phyloP scores from a whole-genome alignment of 2,113 vertebrate species.

The Epinephelus fuscoguttatus region DNA sequence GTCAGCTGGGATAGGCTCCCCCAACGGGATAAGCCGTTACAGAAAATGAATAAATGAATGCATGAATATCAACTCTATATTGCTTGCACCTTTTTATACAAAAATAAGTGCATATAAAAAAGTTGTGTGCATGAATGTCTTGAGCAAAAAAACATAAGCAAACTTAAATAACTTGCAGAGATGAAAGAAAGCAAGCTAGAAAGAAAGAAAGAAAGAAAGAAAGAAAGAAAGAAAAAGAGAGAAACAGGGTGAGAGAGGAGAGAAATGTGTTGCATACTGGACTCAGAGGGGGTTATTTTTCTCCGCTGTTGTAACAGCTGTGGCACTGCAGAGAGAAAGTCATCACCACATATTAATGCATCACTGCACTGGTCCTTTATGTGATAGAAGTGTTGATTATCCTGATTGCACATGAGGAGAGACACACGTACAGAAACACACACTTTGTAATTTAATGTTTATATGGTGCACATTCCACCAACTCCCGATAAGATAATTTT shows the following conservation, averaged over 20 bases:
- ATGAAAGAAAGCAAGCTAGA: conserved; percentile 2
- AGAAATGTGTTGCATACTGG: conserved; percentile 34
- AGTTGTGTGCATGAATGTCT: neutral
- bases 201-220: neutral
- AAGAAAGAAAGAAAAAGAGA: neutral
- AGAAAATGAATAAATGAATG: too few species aligned
- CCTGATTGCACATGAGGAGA: conserved; percentile 1
- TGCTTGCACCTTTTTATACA: neutral
- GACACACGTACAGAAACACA: neutral
- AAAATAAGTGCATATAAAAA: neutral
- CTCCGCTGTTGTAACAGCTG: conserved; percentile 72
- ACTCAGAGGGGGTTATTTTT: conserved; percentile 49
- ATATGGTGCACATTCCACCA: conserved; percentile 42
- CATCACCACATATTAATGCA: conserved; percentile 39
- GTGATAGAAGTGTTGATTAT: conserved; percentile 22
- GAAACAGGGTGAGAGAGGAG: neutral
- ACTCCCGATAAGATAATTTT: conserved; percentile 47
- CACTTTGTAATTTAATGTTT: conserved; percentile 42
- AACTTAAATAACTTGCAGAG: conserved; percentile 15
- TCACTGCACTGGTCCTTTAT: conserved; percentile 7
- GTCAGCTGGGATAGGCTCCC: too few species aligned
- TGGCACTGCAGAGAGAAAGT: conserved; percentile 26
- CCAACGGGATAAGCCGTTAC: too few species aligned
- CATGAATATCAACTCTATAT: neutral
- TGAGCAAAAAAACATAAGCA: neutral